These are phyloP conservation scores for Epizoanthus illoricatus DNA, from an alignment of 92 coral and sea anemone species.

Conservation along the genomic window DNA sequence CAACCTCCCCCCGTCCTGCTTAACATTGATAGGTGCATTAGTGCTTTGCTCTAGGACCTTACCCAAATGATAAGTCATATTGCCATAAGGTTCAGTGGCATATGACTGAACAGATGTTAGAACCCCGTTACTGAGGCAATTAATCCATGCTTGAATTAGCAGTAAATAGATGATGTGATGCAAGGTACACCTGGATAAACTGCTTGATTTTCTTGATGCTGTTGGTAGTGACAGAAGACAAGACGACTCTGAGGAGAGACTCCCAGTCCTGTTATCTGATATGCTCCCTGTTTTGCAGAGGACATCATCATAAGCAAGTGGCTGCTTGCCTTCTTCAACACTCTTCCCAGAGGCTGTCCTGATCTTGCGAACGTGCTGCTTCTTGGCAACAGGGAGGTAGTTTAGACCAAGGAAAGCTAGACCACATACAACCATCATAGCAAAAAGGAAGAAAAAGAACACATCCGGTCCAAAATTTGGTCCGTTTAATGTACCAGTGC, in stretches of 20 bases:
- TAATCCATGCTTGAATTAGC: conserved; percentile 76
- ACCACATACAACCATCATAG: conserved; percentile 81
- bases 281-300: conserved; percentile 7
- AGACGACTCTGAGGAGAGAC: conserved; percentile 9
- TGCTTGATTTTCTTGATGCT: not conserved
- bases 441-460: conserved; percentile 76
- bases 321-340: conserved; percentile 41
- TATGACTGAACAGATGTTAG: conserved; percentile 68
- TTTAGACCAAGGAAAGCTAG: conserved; percentile 80
- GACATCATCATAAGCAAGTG: conserved; percentile 11
- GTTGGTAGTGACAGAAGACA: conserved; percentile 13
- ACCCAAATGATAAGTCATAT: conserved; percentile 84
- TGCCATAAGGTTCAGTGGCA: conserved; percentile 88
- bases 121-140: conserved; percentile 79
- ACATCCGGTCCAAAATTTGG: conserved; percentile 71
- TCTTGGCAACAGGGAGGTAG: conserved; percentile 74
- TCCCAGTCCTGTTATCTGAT: not conserved
- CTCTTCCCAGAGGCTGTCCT: conserved; percentile 10
- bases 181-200: conserved; percentile 12
- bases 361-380: conserved; percentile 52
- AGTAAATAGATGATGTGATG: conserved; percentile 53
- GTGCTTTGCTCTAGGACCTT: not conserved
- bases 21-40: no score
- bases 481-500: conserved; percentile 22
- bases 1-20: no score